Base-by-base conservation (phyloP, 2,113 vertebrate genomes). In the Alaudala cheleensis region DNA sequence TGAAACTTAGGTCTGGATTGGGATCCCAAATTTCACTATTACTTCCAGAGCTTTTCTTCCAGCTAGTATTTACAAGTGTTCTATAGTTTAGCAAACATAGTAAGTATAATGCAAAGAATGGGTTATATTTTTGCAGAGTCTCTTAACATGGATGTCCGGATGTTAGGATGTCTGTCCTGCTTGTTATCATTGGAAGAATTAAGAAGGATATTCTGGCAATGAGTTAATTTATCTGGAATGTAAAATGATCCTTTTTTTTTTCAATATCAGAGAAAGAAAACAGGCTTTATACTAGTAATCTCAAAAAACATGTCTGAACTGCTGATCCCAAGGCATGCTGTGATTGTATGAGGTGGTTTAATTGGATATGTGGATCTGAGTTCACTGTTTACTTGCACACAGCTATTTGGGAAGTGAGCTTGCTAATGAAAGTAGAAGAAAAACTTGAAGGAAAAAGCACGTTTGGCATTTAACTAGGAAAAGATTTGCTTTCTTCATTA, bases 401-500 rank as follows among this genome's bases (percentile, higher is more conserved):
- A 90, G 67, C 44, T 93, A 21, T 78, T 93, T 93, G 85, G 76
- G 88, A 90, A 81, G 51, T 47, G 44, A 94, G 44, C 67, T 95
- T 82, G 45, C 62, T 95, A 94, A 91, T 86, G 82, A 78, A 93
- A 78, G 28, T 8, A 81, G 67, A 88, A 71, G 76, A 57, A 93
- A 94, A 95, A 67, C 80, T 92, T 78, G 11, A 74, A 93, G 76
- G 66, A 92, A 78, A 74, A 86, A 67, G 67, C 72, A 86, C 3
- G 10, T 90, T 91, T 93, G 44, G 76, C 64, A 86, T 69, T 95
- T 96, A 95, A 95, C 76, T 88, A 94, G 88, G 44, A 86, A 94
- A 96, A 96, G 50, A 92, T 95, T 91, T 92, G 92, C 92, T 79
- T 90, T 96, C 88, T 87, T 94, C 56, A 81, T 88, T 96, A 86